Base-by-base conservation (phyloP, 92 coral and sea anemone genomes). In the Palythoa heliodiscus region DNA sequence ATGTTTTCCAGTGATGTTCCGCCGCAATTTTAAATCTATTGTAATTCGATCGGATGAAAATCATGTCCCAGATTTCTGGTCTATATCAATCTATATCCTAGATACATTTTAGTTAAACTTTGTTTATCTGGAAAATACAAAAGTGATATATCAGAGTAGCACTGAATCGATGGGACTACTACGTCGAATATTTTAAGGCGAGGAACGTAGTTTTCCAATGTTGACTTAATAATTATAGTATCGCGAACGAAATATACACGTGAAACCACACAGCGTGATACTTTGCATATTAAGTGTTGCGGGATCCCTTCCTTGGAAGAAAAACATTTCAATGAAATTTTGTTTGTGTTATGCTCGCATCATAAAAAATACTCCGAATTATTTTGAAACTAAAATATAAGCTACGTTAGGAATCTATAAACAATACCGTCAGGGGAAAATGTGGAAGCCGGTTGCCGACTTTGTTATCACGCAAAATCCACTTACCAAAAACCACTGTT, bases 401-500 rank as follows among this genome's bases (percentile, higher is more conserved):
- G 73, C n/a, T 0, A 10, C 6, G n/a, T 35, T 69, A 3, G 11
- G 16, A 16, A 10, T 11, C 73, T 15, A 22, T 67, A 61, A 78
- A 64, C 58, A 66, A 60, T 37, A 24, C 47, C 48, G 12, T 52
- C 3, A 58, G 35, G 70, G 19, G 11, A n/a, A 11, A n/a, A 23
- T 35, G 20, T n/a, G 25, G 35, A 52, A 16, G 20, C 55, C 29
- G 0, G 25, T 23, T 22, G 4, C 14, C 8, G 10, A 16, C 40
- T 0, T 8, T 54, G 13, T 23, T 76, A 53, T 3, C 35, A 71
- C 2, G 40, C 39, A 2, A 24, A n/a, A 13, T 8, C 37, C 53
- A 83, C 99, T 91, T 84, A 97, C 99, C 54, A 97, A 80, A 87
- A 89, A 94, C 99, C 99, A 97, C 80, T 97, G 99, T 47, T 89